A percentile compares a stretch with the other conserved stretches of the same genome.
Conservation (phyloP, 1,140 invertebrate genomes). For the Bombus huntii region DNA sequence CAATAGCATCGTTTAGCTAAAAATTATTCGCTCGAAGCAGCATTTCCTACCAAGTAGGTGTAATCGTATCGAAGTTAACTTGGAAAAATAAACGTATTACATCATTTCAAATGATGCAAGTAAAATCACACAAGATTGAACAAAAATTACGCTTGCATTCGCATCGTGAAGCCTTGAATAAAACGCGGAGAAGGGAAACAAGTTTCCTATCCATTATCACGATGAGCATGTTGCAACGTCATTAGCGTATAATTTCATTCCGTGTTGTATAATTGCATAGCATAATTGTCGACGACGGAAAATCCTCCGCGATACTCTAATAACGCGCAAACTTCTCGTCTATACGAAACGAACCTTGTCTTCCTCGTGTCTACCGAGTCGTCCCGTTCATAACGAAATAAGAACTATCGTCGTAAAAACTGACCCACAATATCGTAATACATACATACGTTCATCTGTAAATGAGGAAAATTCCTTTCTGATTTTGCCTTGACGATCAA, state of each 20-base stretch:
- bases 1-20: no score
- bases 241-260: conserved; percentile 20
- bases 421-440: background rate
- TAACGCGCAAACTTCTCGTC: background rate
- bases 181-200: conserved; percentile 1
- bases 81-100: background rate
- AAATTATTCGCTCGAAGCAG: no score
- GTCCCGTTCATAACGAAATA: background rate
- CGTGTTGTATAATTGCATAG: background rate
- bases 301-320: conserved; percentile 1
- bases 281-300: conserved; percentile 1
- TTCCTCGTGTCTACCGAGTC: background rate
- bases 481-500: background rate
- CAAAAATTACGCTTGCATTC: background rate
- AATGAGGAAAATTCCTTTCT: conserved; percentile 2
- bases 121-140: background rate
- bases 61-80: background rate
- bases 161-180: background rate
- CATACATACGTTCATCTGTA: background rate
- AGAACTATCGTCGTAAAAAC: background rate
- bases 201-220: background rate
- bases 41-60: background rate
- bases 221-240: background rate
- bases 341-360: background rate
- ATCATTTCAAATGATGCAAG: background rate